Evolutionary conservation across 2,797 vertebrate genomes (phyloP).

Genomic region (Erethizon dorsatum): DNA sequence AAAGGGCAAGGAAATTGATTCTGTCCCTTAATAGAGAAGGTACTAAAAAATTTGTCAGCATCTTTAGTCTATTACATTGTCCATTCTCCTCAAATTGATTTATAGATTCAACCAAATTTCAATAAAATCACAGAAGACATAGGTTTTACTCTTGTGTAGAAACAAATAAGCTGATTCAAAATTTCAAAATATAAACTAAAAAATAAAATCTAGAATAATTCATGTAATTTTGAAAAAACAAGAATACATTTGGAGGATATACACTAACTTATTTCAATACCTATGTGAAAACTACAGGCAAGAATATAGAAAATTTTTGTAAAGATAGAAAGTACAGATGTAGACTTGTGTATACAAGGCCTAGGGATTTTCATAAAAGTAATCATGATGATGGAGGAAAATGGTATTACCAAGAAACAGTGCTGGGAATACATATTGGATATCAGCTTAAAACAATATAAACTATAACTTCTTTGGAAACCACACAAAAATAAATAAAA

Average conservation of each 20-base stretch:
- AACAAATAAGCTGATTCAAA: neutral
- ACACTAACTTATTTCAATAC: neutral
- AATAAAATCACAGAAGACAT: neutral
- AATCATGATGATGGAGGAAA: neutral
- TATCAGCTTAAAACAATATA: neutral
- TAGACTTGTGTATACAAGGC: neutral
- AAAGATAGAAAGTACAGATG: neutral
- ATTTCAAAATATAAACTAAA: neutral
- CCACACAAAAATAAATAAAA: neutral
- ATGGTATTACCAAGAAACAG: neutral
- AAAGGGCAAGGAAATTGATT: neutral
- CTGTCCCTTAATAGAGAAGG: neutral
- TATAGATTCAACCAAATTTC: neutral
- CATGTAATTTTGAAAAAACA: neutral
- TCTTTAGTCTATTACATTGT: neutral
- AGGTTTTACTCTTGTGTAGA: neutral
- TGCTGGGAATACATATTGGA: neutral
- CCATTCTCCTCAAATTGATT: neutral
- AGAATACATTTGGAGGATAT: neutral
- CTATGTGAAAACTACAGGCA: neutral
- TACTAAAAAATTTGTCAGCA: neutral
- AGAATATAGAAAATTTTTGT: neutral
- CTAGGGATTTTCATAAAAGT: neutral
- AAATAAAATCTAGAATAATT: neutral
- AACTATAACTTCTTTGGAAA: neutral